These are phyloP conservation scores for Halcyon senegalensis DNA, from an alignment of 2,113 vertebrate species.

Conservation along the genomic window DNA sequence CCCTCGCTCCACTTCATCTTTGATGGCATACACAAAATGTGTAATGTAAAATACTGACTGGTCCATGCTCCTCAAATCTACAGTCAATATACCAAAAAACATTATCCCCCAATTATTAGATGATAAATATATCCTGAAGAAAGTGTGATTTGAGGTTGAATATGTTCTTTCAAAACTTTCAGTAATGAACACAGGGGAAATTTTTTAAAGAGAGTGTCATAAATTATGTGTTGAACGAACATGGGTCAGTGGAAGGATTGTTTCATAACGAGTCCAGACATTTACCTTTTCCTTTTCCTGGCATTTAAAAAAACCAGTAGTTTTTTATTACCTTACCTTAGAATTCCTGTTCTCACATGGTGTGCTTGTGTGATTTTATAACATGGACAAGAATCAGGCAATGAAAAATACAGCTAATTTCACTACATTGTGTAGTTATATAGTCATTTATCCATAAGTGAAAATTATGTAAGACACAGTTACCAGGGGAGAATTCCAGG, in stretches of 20 bases:
- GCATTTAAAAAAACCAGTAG: background rate
- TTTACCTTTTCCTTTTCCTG: background rate
- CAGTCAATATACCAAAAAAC: background rate
- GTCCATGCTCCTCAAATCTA: background rate
- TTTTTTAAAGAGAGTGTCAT: background rate
- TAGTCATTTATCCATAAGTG: background rate
- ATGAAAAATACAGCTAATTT: background rate
- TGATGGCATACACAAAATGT: background rate
- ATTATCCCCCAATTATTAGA: background rate
- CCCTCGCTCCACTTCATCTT: accelerated
- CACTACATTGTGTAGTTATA: background rate
- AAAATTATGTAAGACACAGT: background rate
- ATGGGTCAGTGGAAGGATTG: background rate
- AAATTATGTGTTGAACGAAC: background rate
- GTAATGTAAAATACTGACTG: background rate
- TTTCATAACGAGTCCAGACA: background rate
- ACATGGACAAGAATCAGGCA: background rate
- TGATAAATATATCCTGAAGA: background rate
- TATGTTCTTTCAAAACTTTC: background rate
- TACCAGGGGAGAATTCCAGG: background rate
- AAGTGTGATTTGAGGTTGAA: background rate
- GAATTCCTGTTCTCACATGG: background rate
- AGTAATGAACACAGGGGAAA: background rate
- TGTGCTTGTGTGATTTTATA: background rate
- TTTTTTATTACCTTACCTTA: background rate